A percentile compares a stretch with the other conserved stretches of the same genome.
These are phyloP conservation scores for Drosophila mimica DNA, from an alignment of 2,888 invertebrate species.

Conservation along the genomic window DNA sequence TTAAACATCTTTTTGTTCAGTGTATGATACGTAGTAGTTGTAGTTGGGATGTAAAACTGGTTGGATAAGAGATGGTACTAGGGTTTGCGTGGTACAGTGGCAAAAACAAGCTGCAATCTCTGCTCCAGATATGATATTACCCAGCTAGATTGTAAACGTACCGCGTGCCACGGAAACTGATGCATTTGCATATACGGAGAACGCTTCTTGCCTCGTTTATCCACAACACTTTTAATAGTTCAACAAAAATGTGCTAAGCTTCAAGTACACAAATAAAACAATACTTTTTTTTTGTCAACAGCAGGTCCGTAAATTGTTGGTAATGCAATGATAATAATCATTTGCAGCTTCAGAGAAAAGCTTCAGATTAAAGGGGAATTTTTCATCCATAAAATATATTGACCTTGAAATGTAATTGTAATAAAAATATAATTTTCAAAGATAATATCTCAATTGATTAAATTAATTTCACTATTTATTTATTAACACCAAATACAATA, in stretches of 20 bases:
- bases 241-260: slow-evolving; percentile 30
- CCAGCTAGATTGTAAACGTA: slow-evolving; percentile 20
- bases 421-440: background rate
- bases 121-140: slow-evolving; percentile 12
- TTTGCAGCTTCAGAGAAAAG: background rate
- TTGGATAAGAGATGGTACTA: background rate
- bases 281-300: background rate
- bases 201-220: background rate
- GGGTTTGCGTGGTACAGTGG: slow-evolving; percentile 10
- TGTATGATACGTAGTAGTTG: slow-evolving; percentile 9
- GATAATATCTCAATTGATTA: background rate
- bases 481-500: background rate
- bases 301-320: background rate
- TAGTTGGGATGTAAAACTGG: background rate
- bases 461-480: background rate
- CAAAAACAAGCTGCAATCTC: slow-evolving; percentile 36
- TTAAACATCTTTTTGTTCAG: slow-evolving; percentile 4
- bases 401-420: background rate
- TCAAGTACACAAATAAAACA: slow-evolving; percentile 23
- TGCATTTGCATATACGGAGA: background rate
- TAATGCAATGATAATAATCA: background rate
- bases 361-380: background rate
- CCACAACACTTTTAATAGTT: slow-evolving; percentile 31
- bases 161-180: slow-evolving; percentile 7
- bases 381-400: background rate